Conservation (phyloP, 2,797 vertebrate genomes). For the Danio choprae region DNA sequence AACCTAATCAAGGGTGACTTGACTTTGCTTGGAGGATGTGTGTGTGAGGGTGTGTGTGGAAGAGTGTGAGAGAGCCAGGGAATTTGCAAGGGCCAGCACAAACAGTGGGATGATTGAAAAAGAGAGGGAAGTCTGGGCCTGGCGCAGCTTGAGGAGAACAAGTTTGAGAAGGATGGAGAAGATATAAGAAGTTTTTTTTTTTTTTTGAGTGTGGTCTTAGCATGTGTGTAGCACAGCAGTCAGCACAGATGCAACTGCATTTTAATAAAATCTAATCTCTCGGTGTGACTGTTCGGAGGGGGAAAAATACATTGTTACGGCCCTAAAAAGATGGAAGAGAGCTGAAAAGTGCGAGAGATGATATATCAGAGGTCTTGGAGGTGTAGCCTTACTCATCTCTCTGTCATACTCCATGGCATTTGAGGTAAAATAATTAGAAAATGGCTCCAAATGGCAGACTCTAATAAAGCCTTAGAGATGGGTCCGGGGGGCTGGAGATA, state of each 20-base stretch:
- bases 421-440: conserved; percentile 62
- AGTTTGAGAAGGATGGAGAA: conserved; percentile 32
- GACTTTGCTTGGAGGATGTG: conserved; percentile 69
- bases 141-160: conserved; percentile 44
- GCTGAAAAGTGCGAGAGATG: not conserved
- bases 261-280: conserved; percentile 10
- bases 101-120: conserved; percentile 54
- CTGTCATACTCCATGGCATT: conserved; percentile 56
- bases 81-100: conserved; percentile 57
- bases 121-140: conserved; percentile 19
- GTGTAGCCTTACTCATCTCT: conserved; percentile 51
- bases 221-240: not conserved
- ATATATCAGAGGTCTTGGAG: conserved; percentile 30
- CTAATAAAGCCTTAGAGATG: conserved; percentile 58
- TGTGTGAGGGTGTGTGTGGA: conserved; percentile 44
- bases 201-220: not conserved
- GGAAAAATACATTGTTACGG: not conserved
- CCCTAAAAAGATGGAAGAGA: not conserved
- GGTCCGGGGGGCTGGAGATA: conserved; percentile 31
- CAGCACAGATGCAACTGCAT: not conserved
- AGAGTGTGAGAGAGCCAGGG: conserved; percentile 44
- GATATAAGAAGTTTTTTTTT: conserved; percentile 13
- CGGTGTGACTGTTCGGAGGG: conserved; percentile 1
- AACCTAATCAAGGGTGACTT: conserved; percentile 72
- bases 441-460: conserved; percentile 52